A percentile compares a stretch with the other conserved stretches of the same genome.
These are phyloP conservation scores for Amorpha juglandis DNA, from an alignment of 2,888 invertebrate species.

Conservation along the genomic window DNA sequence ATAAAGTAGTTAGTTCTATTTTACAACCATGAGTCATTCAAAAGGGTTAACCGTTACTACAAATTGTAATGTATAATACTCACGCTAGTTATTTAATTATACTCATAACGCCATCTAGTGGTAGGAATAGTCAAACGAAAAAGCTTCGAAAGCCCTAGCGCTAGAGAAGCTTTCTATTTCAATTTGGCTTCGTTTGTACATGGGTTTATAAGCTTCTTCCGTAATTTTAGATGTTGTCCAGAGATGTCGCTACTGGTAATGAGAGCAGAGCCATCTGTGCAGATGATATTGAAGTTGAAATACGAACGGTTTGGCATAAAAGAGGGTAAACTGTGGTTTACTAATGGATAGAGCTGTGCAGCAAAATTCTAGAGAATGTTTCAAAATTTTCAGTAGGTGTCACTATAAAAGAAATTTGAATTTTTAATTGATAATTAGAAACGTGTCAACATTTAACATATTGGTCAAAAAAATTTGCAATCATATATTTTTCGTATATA, in stretches of 20 bases:
- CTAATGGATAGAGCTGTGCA: neutral
- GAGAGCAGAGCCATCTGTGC: neutral
- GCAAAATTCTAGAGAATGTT: neutral
- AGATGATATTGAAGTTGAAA: no score
- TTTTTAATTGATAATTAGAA: no score
- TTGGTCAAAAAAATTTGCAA: no score
- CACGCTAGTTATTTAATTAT: neutral
- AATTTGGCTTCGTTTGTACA: no score
- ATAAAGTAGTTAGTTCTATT: conserved; percentile 3
- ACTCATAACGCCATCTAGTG: conserved; percentile 5
- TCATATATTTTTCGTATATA: no score
- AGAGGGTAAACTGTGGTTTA: neutral
- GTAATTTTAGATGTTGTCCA: neutral
- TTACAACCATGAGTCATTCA: conserved; percentile 11
- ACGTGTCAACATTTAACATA: no score
- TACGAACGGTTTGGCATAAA: no score
- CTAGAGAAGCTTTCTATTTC: neutral
- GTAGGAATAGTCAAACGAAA: neutral
- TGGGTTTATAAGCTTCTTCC: neutral
- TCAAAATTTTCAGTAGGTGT: neutral
- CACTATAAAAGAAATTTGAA: neutral
- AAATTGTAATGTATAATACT: conserved; percentile 2
- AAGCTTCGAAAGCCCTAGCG: neutral
- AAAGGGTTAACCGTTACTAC: conserved; percentile 23
- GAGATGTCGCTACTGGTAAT: neutral